A percentile compares a stretch with the other conserved stretches of the same genome.
phyloP scores from a whole-genome alignment of 2,888 invertebrate genomes.

The Isoperla grammatica region DNA sequence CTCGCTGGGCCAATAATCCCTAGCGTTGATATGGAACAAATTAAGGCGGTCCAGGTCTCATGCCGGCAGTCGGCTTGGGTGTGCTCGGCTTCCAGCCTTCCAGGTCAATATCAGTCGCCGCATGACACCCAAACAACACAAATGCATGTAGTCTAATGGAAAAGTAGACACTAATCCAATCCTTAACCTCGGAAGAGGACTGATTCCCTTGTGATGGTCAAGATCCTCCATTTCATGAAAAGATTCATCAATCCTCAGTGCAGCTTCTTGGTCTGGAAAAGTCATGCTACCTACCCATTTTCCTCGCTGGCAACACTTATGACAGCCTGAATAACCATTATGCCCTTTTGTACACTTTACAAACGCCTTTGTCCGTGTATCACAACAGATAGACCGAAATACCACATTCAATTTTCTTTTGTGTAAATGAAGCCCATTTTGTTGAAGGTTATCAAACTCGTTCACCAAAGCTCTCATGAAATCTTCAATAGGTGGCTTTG shows the following conservation, averaged over 20 bases:
- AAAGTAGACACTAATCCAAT: background rate
- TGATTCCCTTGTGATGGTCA: background rate
- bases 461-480: background rate
- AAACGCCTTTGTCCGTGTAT: conserved; percentile 19
- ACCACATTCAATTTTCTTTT: background rate
- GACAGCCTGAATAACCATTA: conserved; percentile 6
- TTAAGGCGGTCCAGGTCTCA: too few species aligned
- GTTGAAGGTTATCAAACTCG: background rate
- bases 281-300: background rate
- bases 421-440: conserved; percentile 5
- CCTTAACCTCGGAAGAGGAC: background rate
- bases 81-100: background rate
- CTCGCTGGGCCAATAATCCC: background rate
- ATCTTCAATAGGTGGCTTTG: background rate
- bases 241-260: background rate
- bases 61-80: background rate
- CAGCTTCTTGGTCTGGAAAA: conserved; percentile 1
- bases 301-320: conserved; percentile 8
- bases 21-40: background rate
- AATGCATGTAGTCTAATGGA: background rate
- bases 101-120: background rate
- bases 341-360: conserved; percentile 2
- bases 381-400: conserved; percentile 22
- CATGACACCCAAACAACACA: background rate
- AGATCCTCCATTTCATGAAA: background rate